Conservation (phyloP, 2,888 invertebrate genomes). For the Dolichopus griseipennis region DNA sequence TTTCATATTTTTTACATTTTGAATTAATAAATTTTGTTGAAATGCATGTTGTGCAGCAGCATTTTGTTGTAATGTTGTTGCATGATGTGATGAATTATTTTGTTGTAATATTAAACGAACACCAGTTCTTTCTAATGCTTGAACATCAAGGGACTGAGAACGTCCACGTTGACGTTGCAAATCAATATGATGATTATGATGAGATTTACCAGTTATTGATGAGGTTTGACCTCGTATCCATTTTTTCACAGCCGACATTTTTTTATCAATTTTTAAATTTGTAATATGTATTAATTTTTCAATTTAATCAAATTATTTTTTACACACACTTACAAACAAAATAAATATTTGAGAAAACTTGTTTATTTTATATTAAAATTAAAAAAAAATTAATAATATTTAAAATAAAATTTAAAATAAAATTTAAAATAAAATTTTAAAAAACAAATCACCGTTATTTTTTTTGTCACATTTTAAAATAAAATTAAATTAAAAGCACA, state of each 20-base stretch:
- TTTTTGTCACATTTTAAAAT: not conserved
- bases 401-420: not conserved
- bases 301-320: no score
- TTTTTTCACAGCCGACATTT: slow-evolving; percentile 39
- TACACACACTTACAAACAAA: no score
- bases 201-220: slow-evolving; percentile 25
- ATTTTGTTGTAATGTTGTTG: not conserved
- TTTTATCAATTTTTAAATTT: slow-evolving; percentile 13
- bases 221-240: slow-evolving; percentile 38
- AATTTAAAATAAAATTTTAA: not conserved
- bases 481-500: not conserved
- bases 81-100: not conserved
- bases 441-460: not conserved
- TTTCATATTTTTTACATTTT: slow-evolving; percentile 8
- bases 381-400: not conserved
- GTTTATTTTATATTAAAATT: not conserved
- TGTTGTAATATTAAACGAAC: slow-evolving; percentile 36
- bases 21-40: slow-evolving; percentile 11
- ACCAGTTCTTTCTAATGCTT: slow-evolving; percentile 38
- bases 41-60: not conserved
- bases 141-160: slow-evolving; percentile 42
- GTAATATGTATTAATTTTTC: slow-evolving; percentile 10
- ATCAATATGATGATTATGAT: slow-evolving; percentile 26
- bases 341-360: no score
- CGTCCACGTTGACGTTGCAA: slow-evolving; percentile 35